These are phyloP conservation scores for Motacilla alba DNA, from an alignment of 2,113 vertebrate species.

Conservation along the genomic window DNA sequence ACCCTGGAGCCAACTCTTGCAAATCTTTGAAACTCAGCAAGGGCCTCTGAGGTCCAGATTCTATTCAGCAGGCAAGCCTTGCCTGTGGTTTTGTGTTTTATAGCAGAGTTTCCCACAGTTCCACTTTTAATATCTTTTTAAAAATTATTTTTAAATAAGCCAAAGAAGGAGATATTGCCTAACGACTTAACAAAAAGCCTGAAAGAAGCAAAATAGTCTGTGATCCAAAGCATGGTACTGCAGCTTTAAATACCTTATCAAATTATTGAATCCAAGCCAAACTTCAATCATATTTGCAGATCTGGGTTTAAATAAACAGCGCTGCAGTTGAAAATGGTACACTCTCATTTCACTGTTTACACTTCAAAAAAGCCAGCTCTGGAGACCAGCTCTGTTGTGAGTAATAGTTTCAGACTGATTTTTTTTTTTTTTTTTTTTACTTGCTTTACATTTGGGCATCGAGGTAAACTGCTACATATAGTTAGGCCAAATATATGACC, in stretches of 20 bases:
- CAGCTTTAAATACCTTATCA: conserved; percentile 8
- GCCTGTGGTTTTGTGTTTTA: neutral
- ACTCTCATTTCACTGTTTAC: conserved; percentile 11
- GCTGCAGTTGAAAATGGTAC: conserved; percentile 21
- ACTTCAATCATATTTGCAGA: conserved; percentile 44
- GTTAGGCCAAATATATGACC: neutral
- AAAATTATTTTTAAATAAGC: neutral
- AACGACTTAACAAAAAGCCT: neutral
- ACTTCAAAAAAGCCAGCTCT: neutral
- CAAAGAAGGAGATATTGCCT: neutral
- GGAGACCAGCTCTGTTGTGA: neutral
- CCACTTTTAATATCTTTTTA: neutral
- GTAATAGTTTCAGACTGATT: neutral
- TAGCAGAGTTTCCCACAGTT: conserved; percentile 36
- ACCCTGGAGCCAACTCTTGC: conserved; percentile 20
- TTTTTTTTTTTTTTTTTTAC: neutral
- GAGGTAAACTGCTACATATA: neutral
- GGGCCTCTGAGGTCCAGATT: neutral
- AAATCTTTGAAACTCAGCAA: conserved; percentile 20
- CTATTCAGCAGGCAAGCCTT: neutral
- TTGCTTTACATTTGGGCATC: neutral
- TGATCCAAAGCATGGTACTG: neutral
- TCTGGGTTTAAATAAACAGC: conserved; percentile 37
- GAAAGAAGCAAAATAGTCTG: neutral
- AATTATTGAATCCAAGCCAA: conserved; percentile 32